Evolutionary conservation across 2,113 vertebrate genomes (phyloP), one percentile per base, ranked within the genome.

Genomic region (Lampris incognitus): DNA sequence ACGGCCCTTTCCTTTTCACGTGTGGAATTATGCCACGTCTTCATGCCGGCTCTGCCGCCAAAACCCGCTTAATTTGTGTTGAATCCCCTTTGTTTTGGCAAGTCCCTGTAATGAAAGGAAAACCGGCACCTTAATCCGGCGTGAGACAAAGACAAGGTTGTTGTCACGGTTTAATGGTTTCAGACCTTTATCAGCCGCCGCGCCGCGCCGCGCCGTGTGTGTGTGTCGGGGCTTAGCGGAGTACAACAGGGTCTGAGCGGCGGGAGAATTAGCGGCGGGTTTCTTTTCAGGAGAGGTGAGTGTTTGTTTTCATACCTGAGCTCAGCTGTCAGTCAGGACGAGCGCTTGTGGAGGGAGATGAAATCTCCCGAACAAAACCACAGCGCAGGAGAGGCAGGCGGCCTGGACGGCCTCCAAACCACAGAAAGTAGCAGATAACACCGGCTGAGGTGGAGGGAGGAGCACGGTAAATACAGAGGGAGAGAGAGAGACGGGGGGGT

Each of bases 351-450:
- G 94, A 90, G 92, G 75, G 90, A 95, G 91, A 93, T 87, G 90
- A 91, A 93, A 95, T 96, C 95, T 94, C 90, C 88, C 72, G 92
- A 91, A 92, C 94, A 95, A 95, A 96, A 95, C 94, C 95, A 94
- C 95, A 94, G 90, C 92, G 84, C 88, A 90, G 86, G 91, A 94
- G 93, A 93, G 89, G 92, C 87, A 91, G 90, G 85, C 86, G 72
- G 88, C 87, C 92, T 97, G 96, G 95, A 96, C 90, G 77, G 79
- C 63, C 71, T 96, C 96, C 96, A 97, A 97, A 88, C 96, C 97
- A 95, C 96, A 97, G 95, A 95, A 94, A 88, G 81, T 85, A 86
- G 83, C 79, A 91, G 89, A 92, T 90, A 92, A 89, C 94, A 93
- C 90, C 88, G 90, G 93, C 91, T 74, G 87, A 87, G 66, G 86